Base-by-base conservation (phyloP, 2,113 vertebrate genomes). In the Lycaon pictus region DNA sequence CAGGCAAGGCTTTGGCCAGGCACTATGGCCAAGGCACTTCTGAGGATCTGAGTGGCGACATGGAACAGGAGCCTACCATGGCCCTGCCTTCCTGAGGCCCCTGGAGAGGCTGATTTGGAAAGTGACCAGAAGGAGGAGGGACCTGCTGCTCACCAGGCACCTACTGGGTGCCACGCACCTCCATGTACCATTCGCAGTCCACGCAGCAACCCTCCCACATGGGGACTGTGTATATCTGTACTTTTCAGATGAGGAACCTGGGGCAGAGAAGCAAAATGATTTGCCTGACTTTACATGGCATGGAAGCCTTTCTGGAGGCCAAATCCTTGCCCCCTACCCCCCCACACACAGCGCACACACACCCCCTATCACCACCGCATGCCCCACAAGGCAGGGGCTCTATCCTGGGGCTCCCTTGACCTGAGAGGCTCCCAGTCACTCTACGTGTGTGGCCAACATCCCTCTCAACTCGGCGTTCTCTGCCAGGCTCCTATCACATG, bases 171-270 rank as follows among this genome's bases (percentile, higher is more conserved):
- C 27, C 58, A 37, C 4, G 25, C 22, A 17, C 43, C 53, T n/a
- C 56, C 37, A 2, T 0, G 0, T 37, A 29, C 11, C 23, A 0
- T 25, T 29, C 37, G 43, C 16, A n/a, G 65, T 88, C 63, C 71
- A 60, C 81, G 53, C 37, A 88, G 79, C 74, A 88, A 63, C 29
- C 55, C 43, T 51, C 43, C 35, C 94, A 69, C 35, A 25, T 6
- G 1, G 3, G 4, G 43, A 27, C 55, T 83, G 29, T 67, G 63
- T 71, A 95, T 37, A 84, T 23, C 80, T 37, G 37, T 67, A 77
- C 72, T 89, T 90, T 74, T 67, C 71, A 93, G n/a, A 79, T 55
- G 83, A 96, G 72, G 51, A 88, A 95, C 89, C 55, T 48, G 65
- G 96, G 95, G 69, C 79, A 65, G 23, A 77, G 51, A 88, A 32